Evolutionary conservation across 2,797 vertebrate species (phyloP).

Genomic region (Peromyscus melanophrys): DNA sequence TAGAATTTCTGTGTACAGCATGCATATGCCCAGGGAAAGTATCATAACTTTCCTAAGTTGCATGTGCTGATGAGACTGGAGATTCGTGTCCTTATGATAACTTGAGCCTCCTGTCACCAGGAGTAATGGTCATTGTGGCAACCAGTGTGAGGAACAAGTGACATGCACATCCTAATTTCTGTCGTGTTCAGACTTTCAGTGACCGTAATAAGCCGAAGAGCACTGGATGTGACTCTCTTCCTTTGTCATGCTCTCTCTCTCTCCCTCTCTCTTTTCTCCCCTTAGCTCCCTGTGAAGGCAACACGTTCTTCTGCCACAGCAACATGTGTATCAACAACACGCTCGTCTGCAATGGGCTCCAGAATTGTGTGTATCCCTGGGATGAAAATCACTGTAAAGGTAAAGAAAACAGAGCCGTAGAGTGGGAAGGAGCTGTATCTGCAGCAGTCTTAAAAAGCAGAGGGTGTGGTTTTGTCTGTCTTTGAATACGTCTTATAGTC

Average conservation of each 20-base stretch:
- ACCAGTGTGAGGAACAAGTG: neutral
- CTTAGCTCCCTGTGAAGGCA: constrained; percentile 97
- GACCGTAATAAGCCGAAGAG: neutral
- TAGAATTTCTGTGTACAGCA: neutral
- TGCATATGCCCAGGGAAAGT: too few species aligned
- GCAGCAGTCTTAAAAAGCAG: neutral
- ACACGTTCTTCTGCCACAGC: constrained; percentile 99
- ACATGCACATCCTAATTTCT: neutral
- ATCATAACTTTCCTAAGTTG: neutral
- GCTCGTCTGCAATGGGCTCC: constrained; percentile 98
- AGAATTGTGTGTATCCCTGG: constrained; percentile 99
- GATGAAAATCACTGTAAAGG: constrained; percentile 99
- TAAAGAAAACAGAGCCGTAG: constrained; percentile 85
- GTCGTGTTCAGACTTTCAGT: neutral
- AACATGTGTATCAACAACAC: constrained; percentile 99
- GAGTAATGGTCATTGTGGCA: neutral
- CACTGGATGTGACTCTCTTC: neutral
- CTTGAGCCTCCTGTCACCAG: neutral
- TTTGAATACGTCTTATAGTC: accelerated
- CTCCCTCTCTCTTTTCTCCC: constrained; percentile 66
- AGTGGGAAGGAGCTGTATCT: neutral
- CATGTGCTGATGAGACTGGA: too few species aligned
- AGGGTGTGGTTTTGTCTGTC: accelerated
- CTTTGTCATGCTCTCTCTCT: neutral
- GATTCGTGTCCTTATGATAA: accelerated